Evolutionary conservation across 2,113 vertebrate genomes (phyloP).

Genomic region (Tragulus kanchil): DNA sequence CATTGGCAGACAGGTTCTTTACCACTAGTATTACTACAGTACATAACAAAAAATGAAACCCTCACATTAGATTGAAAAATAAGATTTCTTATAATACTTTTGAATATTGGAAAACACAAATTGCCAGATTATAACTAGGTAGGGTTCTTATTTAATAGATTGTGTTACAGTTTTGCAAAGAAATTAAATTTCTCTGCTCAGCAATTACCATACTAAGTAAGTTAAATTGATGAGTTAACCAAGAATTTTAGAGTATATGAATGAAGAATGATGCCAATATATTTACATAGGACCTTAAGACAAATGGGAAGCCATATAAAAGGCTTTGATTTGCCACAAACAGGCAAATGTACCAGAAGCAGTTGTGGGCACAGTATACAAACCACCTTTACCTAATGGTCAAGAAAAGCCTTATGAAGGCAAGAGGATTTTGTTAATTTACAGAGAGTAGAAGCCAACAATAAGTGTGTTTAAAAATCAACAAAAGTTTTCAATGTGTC

Average conservation of each 20-base stretch:
- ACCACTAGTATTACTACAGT: not conserved
- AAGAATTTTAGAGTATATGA: not conserved
- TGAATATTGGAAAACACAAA: slow-evolving; percentile 56
- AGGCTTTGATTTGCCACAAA: not conserved
- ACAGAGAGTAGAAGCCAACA: not conserved
- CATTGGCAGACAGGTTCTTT: not conserved
- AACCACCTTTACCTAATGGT: not conserved
- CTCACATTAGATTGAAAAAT: not conserved
- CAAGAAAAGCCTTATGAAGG: not conserved
- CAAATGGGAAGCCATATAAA: not conserved
- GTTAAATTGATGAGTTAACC: not conserved
- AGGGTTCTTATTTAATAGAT: not conserved
- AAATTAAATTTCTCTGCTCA: slow-evolving; percentile 37
- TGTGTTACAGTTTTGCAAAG: slow-evolving; percentile 28
- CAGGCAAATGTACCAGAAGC: not conserved
- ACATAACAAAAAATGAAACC: not conserved
- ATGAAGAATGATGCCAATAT: not conserved
- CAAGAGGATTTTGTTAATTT: not conserved
- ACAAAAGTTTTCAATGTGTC: not conserved
- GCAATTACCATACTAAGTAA: slow-evolving; percentile 41
- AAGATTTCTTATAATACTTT: not conserved
- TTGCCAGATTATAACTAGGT: not conserved
- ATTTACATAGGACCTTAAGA: not conserved
- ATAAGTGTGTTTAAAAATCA: not conserved
- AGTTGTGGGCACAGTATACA: not conserved